Conservation (phyloP, 2,797 vertebrate species). For the Clarias pachynema region DNA sequence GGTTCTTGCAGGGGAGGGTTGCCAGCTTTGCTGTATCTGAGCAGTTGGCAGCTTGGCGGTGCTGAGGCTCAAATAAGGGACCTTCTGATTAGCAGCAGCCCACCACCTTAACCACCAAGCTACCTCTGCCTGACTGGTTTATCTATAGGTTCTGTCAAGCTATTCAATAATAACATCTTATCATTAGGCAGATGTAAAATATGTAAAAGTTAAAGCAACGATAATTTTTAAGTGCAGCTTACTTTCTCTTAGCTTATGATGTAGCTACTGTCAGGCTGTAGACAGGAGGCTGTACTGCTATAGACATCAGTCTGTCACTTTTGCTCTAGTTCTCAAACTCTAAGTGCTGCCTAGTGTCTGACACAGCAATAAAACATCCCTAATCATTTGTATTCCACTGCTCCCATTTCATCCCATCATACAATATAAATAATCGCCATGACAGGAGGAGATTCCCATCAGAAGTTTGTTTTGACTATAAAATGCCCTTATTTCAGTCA, state of each 20-base stretch:
- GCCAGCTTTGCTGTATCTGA: too few species aligned
- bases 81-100: too few species aligned
- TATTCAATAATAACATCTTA: not conserved
- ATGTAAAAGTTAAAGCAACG: not conserved
- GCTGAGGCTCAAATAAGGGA: too few species aligned
- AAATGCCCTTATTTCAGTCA: slow-evolving; percentile 19
- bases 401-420: slow-evolving; percentile 35
- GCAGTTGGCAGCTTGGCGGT: too few species aligned
- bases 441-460: slow-evolving; percentile 34
- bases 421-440: slow-evolving; percentile 49
- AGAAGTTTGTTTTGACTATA: slow-evolving; percentile 17
- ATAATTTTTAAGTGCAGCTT: not conserved
- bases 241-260: not conserved
- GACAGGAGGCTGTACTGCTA: not conserved
- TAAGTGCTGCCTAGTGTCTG: slow-evolving; percentile 35
- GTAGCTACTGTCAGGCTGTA: slow-evolving; percentile 20
- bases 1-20: too few species aligned
- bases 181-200: slow-evolving; percentile 7
- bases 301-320: slow-evolving; percentile 37
- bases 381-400: slow-evolving; percentile 56
- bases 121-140: not conserved
- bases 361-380: slow-evolving; percentile 64
- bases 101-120: too few species aligned
- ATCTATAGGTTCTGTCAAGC: not conserved
- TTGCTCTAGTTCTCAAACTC: slow-evolving; percentile 24